phyloP scores from a whole-genome alignment of 2,113 vertebrate species.

The Thalassarche chlororhynchos region DNA sequence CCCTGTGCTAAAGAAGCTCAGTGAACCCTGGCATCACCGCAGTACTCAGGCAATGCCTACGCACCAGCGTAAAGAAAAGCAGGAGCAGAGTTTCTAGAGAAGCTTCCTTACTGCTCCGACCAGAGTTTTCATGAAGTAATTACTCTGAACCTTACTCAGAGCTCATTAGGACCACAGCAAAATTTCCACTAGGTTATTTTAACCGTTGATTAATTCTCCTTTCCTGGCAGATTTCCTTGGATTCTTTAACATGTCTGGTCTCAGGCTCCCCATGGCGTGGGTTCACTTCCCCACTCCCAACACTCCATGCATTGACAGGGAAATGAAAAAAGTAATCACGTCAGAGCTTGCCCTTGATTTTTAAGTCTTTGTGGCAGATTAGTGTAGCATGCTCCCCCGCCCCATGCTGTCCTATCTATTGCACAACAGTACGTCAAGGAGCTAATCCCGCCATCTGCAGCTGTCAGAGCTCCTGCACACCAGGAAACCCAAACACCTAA shows the following conservation, averaged over 20 bases:
- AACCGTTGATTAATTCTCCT: slow-evolving; percentile 10
- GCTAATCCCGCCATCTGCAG: slow-evolving; percentile 58
- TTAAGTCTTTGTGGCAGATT: slow-evolving; percentile 29
- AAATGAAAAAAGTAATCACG: slow-evolving; percentile 27
- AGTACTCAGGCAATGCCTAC: neutral
- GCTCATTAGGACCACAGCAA: neutral
- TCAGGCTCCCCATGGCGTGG: neutral
- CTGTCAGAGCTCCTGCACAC: neutral
- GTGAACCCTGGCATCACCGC: neutral
- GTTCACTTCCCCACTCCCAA: neutral
- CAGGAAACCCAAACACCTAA: neutral
- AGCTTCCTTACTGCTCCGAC: neutral
- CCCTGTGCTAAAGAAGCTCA: neutral
- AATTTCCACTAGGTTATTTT: neutral
- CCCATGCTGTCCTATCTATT: neutral
- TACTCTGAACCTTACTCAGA: neutral
- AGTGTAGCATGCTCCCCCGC: neutral
- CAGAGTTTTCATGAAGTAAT: neutral
- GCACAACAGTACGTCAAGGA: slow-evolving; percentile 34
- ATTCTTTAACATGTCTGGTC: slow-evolving; percentile 21
- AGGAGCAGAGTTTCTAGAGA: neutral
- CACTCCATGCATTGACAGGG: neutral
- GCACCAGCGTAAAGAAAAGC: neutral
- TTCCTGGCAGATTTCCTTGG: neutral
- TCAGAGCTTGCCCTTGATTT: slow-evolving; percentile 54